phyloP scores from a whole-genome alignment of 2,797 vertebrate genomes.

The Steatocranus sp. region DNA sequence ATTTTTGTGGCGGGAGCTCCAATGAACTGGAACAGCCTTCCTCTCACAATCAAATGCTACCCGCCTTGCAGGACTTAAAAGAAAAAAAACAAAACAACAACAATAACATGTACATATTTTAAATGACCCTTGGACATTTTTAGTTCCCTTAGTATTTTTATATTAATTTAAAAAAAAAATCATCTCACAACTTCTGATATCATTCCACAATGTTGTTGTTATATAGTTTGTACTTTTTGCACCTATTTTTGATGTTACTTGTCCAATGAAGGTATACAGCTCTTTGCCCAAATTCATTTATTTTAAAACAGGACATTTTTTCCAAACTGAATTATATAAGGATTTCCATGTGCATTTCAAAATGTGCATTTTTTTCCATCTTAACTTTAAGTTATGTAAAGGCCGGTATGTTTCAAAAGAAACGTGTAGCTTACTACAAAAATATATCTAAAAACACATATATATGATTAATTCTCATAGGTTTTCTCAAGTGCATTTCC shows the following conservation, averaged over 20 bases:
- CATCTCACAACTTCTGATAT: background rate
- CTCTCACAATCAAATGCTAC: background rate
- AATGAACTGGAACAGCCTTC: background rate
- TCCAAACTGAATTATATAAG: background rate
- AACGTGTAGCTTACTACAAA: background rate
- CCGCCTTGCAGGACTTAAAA: background rate
- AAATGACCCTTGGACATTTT: background rate
- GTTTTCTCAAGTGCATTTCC: background rate
- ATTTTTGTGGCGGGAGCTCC: background rate
- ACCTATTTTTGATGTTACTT: background rate
- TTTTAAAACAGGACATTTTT: background rate
- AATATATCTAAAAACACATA: background rate
- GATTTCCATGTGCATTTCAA: background rate
- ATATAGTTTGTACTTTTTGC: background rate
- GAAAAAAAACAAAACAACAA: background rate
- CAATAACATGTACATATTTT: background rate
- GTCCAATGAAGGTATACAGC: accelerated
- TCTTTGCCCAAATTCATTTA: background rate
- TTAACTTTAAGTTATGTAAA: background rate
- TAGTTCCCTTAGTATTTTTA: background rate
- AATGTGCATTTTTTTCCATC: background rate
- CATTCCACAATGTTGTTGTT: background rate
- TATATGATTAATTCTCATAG: background rate
- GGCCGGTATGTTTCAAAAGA: background rate
- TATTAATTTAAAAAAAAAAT: accelerated